These are phyloP conservation scores for Drosophila orena DNA, from an alignment of 1,140 invertebrate genomes.

Conservation along the genomic window DNA sequence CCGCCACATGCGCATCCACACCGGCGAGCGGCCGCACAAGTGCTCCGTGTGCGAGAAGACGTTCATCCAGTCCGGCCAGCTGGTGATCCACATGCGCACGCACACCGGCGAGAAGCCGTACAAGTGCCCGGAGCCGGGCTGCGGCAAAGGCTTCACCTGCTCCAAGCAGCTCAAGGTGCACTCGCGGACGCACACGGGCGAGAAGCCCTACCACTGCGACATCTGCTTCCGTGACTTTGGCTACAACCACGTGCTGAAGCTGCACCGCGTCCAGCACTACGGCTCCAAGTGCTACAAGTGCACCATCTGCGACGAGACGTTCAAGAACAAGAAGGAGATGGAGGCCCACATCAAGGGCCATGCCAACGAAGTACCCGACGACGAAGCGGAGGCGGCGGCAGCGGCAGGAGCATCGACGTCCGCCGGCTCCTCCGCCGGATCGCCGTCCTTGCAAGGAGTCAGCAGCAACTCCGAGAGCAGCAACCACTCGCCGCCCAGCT, in stretches of 20 bases:
- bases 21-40: slow-evolving; percentile 96
- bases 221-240: slow-evolving; percentile 89
- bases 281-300: slow-evolving; percentile 96
- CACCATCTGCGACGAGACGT: slow-evolving; percentile 93
- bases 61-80: slow-evolving; percentile 94
- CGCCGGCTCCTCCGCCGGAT: slow-evolving; percentile 34
- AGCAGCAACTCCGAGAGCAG: slow-evolving; percentile 63
- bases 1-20: slow-evolving; percentile 96
- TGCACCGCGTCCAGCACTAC: slow-evolving; percentile 95
- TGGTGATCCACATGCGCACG: slow-evolving; percentile 93
- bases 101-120: slow-evolving; percentile 97
- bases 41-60: slow-evolving; percentile 97
- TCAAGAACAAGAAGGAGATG: slow-evolving; percentile 95
- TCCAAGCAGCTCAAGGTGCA: slow-evolving; percentile 96
- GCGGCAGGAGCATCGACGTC: slow-evolving; percentile 62
- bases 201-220: slow-evolving; percentile 90
- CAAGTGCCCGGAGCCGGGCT: slow-evolving; percentile 91
- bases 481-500: slow-evolving; percentile 67
- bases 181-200: slow-evolving; percentile 93
- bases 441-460: slow-evolving; percentile 39
- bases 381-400: slow-evolving; percentile 74
- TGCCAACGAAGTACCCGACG: slow-evolving; percentile 88
- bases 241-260: slow-evolving; percentile 94
- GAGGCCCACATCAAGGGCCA: slow-evolving; percentile 96
- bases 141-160: slow-evolving; percentile 95